phyloP scores from a whole-genome alignment of 1,140 invertebrate genomes.

The Whitmania pigra region DNA sequence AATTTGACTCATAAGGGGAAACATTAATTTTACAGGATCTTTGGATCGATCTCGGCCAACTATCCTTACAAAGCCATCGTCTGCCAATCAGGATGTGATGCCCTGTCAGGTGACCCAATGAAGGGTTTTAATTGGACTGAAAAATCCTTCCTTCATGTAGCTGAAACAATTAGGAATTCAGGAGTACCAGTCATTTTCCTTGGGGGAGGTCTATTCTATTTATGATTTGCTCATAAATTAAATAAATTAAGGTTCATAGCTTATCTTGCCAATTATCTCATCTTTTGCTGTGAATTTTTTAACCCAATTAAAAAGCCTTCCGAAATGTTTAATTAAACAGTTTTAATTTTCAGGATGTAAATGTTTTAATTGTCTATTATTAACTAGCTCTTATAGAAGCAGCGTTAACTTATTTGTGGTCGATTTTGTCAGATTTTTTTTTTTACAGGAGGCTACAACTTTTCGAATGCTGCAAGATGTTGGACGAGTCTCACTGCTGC shows the following conservation, averaged over 20 bases:
- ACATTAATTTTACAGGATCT: constrained; percentile 45
- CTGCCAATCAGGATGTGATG: constrained; percentile 67
- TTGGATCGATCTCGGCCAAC: constrained; percentile 34
- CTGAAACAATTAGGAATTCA: constrained; percentile 48
- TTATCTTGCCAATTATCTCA: too few species aligned
- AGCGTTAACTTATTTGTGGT: too few species aligned
- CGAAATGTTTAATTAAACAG: too few species aligned
- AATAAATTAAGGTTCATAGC: too few species aligned
- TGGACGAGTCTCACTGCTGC: constrained; percentile 55
- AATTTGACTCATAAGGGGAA: too few species aligned
- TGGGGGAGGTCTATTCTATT: constrained; percentile 52
- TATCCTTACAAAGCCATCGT: constrained; percentile 59
- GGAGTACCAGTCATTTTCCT: constrained; percentile 55
- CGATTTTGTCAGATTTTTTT: not conserved
- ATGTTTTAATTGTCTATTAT: too few species aligned
- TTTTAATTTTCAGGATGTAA: too few species aligned
- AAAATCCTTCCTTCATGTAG: constrained; percentile 48
- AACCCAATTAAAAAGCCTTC: too few species aligned
- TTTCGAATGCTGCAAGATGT: constrained; percentile 51
- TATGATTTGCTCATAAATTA: too few species aligned
- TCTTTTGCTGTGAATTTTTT: too few species aligned
- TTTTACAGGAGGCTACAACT: constrained; percentile 53
- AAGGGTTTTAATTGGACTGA: constrained; percentile 57
- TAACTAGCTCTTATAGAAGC: too few species aligned
- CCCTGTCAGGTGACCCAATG: constrained; percentile 56